These are phyloP conservation scores for Drosophila ficusphila DNA, from an alignment of 1,140 invertebrate species.

Conservation along the genomic window DNA sequence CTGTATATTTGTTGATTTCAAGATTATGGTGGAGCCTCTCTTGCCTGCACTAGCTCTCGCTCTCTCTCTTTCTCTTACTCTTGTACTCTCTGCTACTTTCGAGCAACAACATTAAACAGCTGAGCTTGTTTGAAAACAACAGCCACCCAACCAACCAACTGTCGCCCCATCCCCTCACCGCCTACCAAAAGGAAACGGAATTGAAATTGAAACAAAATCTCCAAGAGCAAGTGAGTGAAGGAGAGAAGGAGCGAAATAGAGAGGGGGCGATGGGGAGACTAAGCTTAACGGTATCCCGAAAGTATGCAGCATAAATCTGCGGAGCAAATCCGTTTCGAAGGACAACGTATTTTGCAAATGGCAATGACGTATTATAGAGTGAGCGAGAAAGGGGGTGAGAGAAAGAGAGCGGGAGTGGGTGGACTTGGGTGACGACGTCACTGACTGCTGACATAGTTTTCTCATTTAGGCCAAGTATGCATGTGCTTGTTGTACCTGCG, in stretches of 20 bases:
- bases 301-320: slow-evolving; percentile 36
- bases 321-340: slow-evolving; percentile 30
- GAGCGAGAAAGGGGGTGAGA: background rate
- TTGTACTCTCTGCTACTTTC: slow-evolving; percentile 16
- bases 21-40: slow-evolving; percentile 24
- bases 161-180: background rate
- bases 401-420: slow-evolving; percentile 4
- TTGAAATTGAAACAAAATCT: slow-evolving; percentile 42
- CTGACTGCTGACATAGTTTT: slow-evolving; percentile 73
- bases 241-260: too few relatives aligned
- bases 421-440: slow-evolving; percentile 52
- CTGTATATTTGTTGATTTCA: slow-evolving; percentile 44
- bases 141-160: slow-evolving; percentile 42
- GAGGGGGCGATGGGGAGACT: background rate
- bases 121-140: slow-evolving; percentile 82
- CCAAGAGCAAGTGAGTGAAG: slow-evolving; percentile 4
- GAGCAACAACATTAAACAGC: slow-evolving; percentile 81
- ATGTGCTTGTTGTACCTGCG: slow-evolving; percentile 8
- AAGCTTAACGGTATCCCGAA: slow-evolving; percentile 19
- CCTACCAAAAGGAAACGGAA: slow-evolving; percentile 18
- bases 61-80: background rate
- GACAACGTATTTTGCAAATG: slow-evolving; percentile 39
- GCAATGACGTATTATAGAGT: slow-evolving; percentile 32
- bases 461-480: slow-evolving; percentile 60
- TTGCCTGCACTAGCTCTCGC: too few relatives aligned